These are phyloP conservation scores for Cenopis cana DNA, from an alignment of 2,888 invertebrate genomes.

Conservation along the genomic window DNA sequence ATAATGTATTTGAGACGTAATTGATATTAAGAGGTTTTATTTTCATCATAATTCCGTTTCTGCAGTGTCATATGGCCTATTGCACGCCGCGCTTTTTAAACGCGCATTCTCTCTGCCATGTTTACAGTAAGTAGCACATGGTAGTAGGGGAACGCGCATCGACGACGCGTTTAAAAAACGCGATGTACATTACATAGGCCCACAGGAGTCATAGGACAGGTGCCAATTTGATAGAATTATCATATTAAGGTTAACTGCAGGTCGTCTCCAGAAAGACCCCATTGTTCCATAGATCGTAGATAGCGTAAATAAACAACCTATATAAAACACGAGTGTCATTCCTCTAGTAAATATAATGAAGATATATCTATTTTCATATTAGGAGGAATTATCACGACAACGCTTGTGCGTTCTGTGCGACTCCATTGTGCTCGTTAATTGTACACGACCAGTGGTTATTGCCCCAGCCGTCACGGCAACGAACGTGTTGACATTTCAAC, in stretches of 20 bases:
- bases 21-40: neutral
- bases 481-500: slow-evolving; percentile 50
- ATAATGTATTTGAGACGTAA: neutral
- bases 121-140: no score
- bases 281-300: no score
- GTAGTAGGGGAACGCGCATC: no score
- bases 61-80: neutral
- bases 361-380: neutral
- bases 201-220: neutral
- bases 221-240: neutral
- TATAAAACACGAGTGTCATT: no score
- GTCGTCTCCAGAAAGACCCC: neutral
- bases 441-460: slow-evolving; percentile 58
- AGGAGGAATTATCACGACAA: slow-evolving; percentile 7
- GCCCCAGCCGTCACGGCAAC: slow-evolving; percentile 51
- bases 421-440: slow-evolving; percentile 51
- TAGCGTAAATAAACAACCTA: no score
- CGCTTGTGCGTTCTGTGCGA: slow-evolving; percentile 29
- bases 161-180: no score
- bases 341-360: no score
- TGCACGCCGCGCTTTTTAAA: no score
- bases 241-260: neutral
- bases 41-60: neutral
- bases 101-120: no score
- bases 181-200: no score